phyloP scores from a whole-genome alignment of 2,888 invertebrate genomes.

The Eristalis tenax region DNA sequence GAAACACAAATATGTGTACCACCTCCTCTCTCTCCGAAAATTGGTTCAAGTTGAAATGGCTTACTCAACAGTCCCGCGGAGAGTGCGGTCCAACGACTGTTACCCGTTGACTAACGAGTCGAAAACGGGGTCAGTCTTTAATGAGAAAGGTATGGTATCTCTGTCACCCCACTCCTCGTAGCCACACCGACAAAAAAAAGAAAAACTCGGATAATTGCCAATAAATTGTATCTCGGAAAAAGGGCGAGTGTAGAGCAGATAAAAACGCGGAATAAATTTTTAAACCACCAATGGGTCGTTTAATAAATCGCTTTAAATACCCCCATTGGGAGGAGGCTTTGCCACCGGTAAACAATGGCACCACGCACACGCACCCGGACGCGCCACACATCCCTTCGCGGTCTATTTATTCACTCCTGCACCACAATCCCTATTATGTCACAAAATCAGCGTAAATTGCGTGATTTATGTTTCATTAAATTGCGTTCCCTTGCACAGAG shows the following conservation, averaged over 20 bases:
- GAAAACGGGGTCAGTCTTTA: slow-evolving; percentile 47
- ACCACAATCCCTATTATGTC: slow-evolving; percentile 67
- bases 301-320: slow-evolving; percentile 67
- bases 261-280: background rate
- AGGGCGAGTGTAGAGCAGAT: background rate
- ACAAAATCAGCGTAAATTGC: slow-evolving; percentile 70
- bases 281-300: slow-evolving; percentile 54
- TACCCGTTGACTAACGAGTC: slow-evolving; percentile 36
- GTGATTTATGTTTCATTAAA: slow-evolving; percentile 71
- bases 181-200: background rate
- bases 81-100: background rate
- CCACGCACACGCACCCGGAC: background rate
- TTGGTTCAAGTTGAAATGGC: slow-evolving; percentile 42
- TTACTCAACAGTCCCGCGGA: slow-evolving; percentile 15
- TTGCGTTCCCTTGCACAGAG: slow-evolving; percentile 52
- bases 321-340: slow-evolving; percentile 14
- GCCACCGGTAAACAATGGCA: background rate
- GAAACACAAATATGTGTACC: background rate
- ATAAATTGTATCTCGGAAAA: slow-evolving; percentile 51
- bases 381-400: background rate
- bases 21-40: slow-evolving; percentile 5
- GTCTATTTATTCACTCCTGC: slow-evolving; percentile 44
- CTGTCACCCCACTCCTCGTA: slow-evolving; percentile 15
- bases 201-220: slow-evolving; percentile 53
- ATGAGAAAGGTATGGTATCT: background rate